Conservation (phyloP, 2,888 invertebrate genomes). For the Lamellibrachia satsuma region DNA sequence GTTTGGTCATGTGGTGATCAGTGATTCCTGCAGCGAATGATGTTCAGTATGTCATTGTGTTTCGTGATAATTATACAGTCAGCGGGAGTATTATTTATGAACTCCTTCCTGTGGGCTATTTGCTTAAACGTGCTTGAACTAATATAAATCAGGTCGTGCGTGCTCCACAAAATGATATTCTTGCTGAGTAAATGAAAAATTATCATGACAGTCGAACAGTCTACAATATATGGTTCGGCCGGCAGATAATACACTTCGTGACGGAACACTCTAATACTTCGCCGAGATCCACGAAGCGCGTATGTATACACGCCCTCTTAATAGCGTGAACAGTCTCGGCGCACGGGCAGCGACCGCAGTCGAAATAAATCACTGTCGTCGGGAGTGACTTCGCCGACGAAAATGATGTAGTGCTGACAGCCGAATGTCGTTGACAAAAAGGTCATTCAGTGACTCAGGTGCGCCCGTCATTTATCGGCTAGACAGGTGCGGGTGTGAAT, state of each 20-base stretch:
- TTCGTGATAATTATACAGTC: not conserved
- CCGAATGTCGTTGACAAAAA: not conserved
- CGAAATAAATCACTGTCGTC: not conserved
- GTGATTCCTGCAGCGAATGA: constrained; percentile 1
- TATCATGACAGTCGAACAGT: not conserved
- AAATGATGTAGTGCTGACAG: not conserved
- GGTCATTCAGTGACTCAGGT: constrained; percentile 3
- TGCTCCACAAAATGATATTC: not conserved
- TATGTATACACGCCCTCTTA: constrained; percentile 12
- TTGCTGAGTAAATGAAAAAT: not conserved
- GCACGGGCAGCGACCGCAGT: not conserved
- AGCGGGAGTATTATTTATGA: not conserved
- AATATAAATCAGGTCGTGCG: constrained; percentile 3
- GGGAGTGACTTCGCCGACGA: not conserved
- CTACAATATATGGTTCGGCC: not conserved
- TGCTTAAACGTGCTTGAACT: not conserved
- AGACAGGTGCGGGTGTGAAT: not conserved
- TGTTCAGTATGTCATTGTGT: not conserved
- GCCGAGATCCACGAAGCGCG: not conserved
- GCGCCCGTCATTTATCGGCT: not conserved
- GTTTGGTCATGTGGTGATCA: not conserved
- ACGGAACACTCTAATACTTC: not conserved
- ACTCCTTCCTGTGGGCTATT: not conserved
- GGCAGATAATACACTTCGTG: constrained; percentile 4
- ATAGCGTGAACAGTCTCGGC: not conserved